Percentiles rank a stretch among this genome's conserved stretches.
phyloP scores from a whole-genome alignment of 2,888 invertebrate genomes.

The Limnephilus rhombicus region DNA sequence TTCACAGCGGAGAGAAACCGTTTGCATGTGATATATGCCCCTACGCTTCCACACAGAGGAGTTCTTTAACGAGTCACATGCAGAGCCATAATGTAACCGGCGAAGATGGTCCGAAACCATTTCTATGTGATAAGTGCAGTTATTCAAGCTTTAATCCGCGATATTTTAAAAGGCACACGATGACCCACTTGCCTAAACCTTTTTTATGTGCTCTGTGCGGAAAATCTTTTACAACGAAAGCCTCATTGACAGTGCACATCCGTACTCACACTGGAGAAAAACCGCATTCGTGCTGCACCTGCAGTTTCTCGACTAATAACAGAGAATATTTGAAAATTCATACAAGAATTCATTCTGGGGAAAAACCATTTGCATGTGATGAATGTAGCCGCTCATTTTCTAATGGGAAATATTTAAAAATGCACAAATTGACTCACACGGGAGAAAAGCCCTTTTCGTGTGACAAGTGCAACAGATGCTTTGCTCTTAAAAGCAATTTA shows the following conservation, averaged over 20 bases:
- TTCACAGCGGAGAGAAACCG: not conserved
- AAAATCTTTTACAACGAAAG: not conserved
- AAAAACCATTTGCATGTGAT: not conserved
- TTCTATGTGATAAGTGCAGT: not conserved
- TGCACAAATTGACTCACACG: not conserved
- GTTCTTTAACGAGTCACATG: not conserved
- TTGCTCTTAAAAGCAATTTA: not conserved
- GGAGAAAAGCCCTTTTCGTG: not conserved
- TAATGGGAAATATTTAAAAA: not conserved
- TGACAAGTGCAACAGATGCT: not conserved
- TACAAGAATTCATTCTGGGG: not conserved
- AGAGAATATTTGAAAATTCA: not conserved
- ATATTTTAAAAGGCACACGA: not conserved
- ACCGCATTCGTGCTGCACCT: not conserved
- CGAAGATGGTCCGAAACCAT: not conserved
- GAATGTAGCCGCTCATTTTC: not conserved
- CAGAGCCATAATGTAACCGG: not conserved
- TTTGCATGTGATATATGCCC: not conserved
- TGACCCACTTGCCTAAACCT: not conserved
- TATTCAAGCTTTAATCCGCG: not conserved
- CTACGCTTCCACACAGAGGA: not conserved
- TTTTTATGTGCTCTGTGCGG: not conserved
- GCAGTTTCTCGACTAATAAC: not conserved
- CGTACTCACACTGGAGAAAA: not conserved
- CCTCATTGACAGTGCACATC: not conserved